These are phyloP conservation scores for Apis laboriosa DNA, from an alignment of 1,140 invertebrate genomes.

Conservation along the genomic window DNA sequence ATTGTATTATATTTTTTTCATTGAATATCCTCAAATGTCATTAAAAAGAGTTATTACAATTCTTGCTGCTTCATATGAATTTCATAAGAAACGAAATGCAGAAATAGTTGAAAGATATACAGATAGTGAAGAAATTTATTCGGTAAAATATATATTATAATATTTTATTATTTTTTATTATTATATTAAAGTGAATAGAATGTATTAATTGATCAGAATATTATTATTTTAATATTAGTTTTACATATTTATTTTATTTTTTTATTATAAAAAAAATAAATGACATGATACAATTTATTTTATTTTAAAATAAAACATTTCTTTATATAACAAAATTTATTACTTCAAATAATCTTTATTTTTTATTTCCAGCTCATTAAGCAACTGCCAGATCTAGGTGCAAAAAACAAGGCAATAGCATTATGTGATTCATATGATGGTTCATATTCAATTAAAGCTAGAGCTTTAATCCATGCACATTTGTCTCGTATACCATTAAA, in stretches of 20 bases:
- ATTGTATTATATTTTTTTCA: conserved; percentile 97
- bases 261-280: too few species aligned
- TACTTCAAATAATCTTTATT: conserved; percentile 5
- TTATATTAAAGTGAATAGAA: conserved; percentile 7
- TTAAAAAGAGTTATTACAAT: conserved; percentile 98
- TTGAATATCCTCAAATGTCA: conserved; percentile 97
- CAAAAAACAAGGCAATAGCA: conserved; percentile 97
- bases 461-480: conserved; percentile 97
- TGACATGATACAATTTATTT: background rate
- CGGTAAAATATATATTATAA: conserved; percentile 82
- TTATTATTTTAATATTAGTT: too few species aligned
- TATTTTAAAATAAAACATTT: conserved; percentile 31
- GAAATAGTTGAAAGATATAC: conserved; percentile 96
- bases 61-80: conserved; percentile 96
- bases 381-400: conserved; percentile 91
- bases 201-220: background rate
- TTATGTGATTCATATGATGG: conserved; percentile 96
- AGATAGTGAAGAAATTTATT: conserved; percentile 97
- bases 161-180: background rate
- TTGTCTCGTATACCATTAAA: conserved; percentile 91
- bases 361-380: conserved; percentile 89
- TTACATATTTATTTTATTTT: too few species aligned
- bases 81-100: conserved; percentile 95
- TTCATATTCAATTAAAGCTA: conserved; percentile 97
- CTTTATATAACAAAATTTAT: conserved; percentile 5